A percentile compares a stretch with the other conserved stretches of the same genome.
Evolutionary conservation across 2,797 vertebrate species (phyloP).

Genomic region (Miichthys miiuy): DNA sequence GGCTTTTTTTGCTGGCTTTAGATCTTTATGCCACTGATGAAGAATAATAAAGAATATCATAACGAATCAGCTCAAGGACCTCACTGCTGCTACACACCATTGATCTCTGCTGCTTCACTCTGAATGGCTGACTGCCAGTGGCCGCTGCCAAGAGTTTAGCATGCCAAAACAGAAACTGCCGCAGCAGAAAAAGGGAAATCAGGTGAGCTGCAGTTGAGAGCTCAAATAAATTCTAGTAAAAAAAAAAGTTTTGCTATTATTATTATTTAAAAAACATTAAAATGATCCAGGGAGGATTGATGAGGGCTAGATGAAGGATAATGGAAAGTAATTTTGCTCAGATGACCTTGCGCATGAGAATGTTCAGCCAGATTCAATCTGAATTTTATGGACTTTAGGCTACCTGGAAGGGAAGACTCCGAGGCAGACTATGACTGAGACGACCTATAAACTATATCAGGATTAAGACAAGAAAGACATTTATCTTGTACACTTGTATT

Average conservation of each 20-base stretch:
- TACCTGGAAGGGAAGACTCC: background rate
- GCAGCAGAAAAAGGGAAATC: slow-evolving; percentile 22
- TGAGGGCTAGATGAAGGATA: background rate
- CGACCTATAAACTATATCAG: background rate
- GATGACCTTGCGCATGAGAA: background rate
- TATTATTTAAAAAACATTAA: background rate
- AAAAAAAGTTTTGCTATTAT: background rate
- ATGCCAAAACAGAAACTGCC: slow-evolving; percentile 35
- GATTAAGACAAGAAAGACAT: background rate
- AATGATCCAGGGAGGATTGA: background rate
- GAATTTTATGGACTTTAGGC: background rate
- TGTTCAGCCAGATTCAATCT: background rate
- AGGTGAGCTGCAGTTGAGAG: slow-evolving; percentile 13
- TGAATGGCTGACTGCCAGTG: slow-evolving; percentile 49
- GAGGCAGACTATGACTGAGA: background rate
- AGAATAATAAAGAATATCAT: background rate
- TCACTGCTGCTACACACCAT: background rate
- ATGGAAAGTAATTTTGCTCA: background rate
- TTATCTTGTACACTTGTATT: background rate
- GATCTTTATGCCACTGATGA: slow-evolving; percentile 5
- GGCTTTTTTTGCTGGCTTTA: background rate
- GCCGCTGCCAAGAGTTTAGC: slow-evolving; percentile 35
- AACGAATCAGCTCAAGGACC: background rate
- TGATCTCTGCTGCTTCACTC: slow-evolving; percentile 26
- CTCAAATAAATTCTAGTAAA: slow-evolving; percentile 3